Evolutionary conservation across 2,888 invertebrate genomes (phyloP).

Genomic region (Clitarchus hookeri): DNA sequence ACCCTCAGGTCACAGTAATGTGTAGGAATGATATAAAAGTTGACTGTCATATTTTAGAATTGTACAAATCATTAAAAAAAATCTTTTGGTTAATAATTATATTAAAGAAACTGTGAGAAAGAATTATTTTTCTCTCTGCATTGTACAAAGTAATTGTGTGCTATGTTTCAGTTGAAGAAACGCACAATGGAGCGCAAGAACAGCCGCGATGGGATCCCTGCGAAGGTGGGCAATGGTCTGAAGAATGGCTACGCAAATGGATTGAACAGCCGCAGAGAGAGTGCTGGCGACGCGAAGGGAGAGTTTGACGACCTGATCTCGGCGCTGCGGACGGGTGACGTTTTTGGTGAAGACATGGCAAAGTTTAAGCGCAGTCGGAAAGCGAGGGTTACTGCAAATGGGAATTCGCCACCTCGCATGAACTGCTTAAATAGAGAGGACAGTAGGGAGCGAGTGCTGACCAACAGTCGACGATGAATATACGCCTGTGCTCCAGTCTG

Average conservation of each 20-base stretch:
- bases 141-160: background rate
- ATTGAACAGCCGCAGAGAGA: slow-evolving; percentile 49
- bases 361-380: slow-evolving; percentile 83
- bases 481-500: background rate
- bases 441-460: slow-evolving; percentile 63
- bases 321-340: slow-evolving; percentile 90
- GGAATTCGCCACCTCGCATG: slow-evolving; percentile 64
- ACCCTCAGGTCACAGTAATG: too few species aligned
- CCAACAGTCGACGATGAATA: slow-evolving; percentile 30
- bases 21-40: too few species aligned
- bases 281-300: slow-evolving; percentile 67
- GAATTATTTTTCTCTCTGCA: too few species aligned
- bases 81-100: too few species aligned
- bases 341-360: slow-evolving; percentile 94
- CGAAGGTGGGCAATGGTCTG: slow-evolving; percentile 70
- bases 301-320: slow-evolving; percentile 97
- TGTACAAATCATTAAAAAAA: too few species aligned
- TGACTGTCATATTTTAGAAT: too few species aligned
- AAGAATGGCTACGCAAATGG: slow-evolving; percentile 62
- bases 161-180: slow-evolving; percentile 67
- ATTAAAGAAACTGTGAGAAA: too few species aligned
- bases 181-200: slow-evolving; percentile 86
- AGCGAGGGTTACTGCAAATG: slow-evolving; percentile 59
- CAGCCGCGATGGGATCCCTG: slow-evolving; percentile 74
- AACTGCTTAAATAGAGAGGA: slow-evolving; percentile 69